A percentile compares a stretch with the other conserved stretches of the same genome.
Evolutionary conservation across 2,888 invertebrate species (phyloP).

Genomic region (Oeneis ivallda): DNA sequence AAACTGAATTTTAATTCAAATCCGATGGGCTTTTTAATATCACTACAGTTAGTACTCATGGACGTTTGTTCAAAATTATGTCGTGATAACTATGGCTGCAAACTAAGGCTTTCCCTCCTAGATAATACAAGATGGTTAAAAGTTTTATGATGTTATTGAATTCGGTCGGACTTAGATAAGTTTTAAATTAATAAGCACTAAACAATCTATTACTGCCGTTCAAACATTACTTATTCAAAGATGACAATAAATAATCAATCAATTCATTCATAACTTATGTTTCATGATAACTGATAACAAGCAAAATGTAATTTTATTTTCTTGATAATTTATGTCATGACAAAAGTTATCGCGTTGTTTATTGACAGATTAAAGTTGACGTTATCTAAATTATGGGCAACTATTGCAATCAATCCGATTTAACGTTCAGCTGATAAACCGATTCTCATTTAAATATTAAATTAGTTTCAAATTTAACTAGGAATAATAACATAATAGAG

Average conservation of each 20-base stretch:
- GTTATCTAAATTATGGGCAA: conserved; percentile 25
- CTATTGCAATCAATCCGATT: conserved; percentile 10
- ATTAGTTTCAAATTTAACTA: conserved; percentile 9
- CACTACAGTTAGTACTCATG: no score
- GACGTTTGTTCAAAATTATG: no score
- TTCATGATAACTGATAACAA: conserved; percentile 1
- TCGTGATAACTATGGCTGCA: no score
- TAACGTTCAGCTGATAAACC: conserved; percentile 5
- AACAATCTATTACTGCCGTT: neutral
- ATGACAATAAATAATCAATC: neutral
- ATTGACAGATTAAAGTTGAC: conserved; percentile 14
- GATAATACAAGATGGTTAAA: neutral
- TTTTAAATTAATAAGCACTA: neutral
- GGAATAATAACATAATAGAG: neutral
- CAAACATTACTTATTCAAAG: neutral
- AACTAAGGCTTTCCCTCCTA: no score
- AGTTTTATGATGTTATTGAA: no score
- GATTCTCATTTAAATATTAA: conserved; percentile 15
- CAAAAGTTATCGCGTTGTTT: conserved; percentile 19
- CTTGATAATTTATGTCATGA: conserved; percentile 8
- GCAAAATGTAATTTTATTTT: conserved; percentile 7
- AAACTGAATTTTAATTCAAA: no score
- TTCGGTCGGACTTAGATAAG: no score
- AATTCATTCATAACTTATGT: conserved; percentile 3
- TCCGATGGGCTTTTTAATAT: no score